phyloP scores from a whole-genome alignment of 2,113 vertebrate species.

The Sapajus apella region DNA sequence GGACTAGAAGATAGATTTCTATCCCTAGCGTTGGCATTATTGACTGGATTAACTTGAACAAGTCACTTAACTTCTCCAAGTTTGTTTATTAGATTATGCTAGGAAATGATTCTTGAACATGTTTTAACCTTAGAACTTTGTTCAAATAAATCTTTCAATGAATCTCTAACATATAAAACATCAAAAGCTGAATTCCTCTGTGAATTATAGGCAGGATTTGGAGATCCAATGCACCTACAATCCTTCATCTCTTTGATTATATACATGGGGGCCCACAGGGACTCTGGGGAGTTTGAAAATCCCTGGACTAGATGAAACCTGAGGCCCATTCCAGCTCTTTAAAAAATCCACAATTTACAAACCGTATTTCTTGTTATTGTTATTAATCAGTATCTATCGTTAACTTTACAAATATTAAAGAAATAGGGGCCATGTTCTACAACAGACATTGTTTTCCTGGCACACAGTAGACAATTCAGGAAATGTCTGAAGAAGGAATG shows the following conservation, averaged over 20 bases:
- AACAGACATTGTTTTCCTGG: not conserved
- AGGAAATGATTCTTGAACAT: constrained; percentile 40
- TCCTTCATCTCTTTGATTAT: not conserved
- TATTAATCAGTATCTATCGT: not conserved
- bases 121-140: constrained; percentile 31
- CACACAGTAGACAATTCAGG: not conserved
- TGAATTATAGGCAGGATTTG: not conserved
- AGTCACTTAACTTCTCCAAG: not conserved
- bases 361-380: not conserved
- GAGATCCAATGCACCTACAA: not conserved
- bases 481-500: not conserved
- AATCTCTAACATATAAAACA: not conserved
- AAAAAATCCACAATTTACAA: constrained; percentile 21
- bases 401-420: not conserved
- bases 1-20: not conserved
- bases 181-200: not conserved
- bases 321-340: constrained; percentile 1
- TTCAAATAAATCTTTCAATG: constrained; percentile 44
- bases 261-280: not conserved
- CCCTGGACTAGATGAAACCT: not conserved
- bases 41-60: not conserved
- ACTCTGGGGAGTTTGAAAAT: not conserved
- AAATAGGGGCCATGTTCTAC: not conserved
- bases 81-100: not conserved
- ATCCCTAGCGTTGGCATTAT: not conserved